Base-by-base conservation (phyloP, 1,140 invertebrate species). In the Alviniconcha marisindica region DNA sequence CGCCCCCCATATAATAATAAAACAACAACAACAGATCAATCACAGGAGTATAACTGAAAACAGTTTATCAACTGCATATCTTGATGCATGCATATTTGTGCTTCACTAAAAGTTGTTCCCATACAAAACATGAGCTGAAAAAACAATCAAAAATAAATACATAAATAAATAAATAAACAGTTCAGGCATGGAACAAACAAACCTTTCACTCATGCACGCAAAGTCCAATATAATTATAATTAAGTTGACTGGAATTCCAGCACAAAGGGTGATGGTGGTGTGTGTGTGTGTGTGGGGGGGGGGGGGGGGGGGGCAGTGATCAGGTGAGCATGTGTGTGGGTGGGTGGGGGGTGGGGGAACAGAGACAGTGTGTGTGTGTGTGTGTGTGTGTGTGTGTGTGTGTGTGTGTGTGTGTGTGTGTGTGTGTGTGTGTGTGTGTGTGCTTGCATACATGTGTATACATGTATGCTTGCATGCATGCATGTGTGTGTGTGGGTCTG, bases 341-440 rank as follows among this genome's bases (percentile, higher is more conserved):
- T 60, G 54, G 0, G 54, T 60, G 54, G 21, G 12, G 21, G 63
- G 31, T 7, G 31, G 31, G 12, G 31, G 28, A 33, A 66, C 12
- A 66, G 31, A 0, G 63, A 12, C 4, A 3, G 63, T 33, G 63
- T 33, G 63, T 33, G 63, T 33, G 63, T 1, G 63, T 33, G 63
- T 33, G 63, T 33, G 28, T 33, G 28, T 66, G 63, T 66, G 63
- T 66, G 63, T 66, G 63, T 66, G 63, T 33, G 1, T 36, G 63
- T 36, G 63, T 66, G 63, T 66, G 63, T 28, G 63, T 66, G 63
- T 66, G 63, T 66, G 63, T 66, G 28, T 66, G 63, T 36, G 28
- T 33, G 63, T 33, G 63, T 66, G 63, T 12, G 31, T 36, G 63
- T 12, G 28, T 66, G 28, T 33, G 14, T 69, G 63, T 36, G 10